Base-by-base conservation (phyloP, 2,888 invertebrate genomes). In the Nomada flava region DNA sequence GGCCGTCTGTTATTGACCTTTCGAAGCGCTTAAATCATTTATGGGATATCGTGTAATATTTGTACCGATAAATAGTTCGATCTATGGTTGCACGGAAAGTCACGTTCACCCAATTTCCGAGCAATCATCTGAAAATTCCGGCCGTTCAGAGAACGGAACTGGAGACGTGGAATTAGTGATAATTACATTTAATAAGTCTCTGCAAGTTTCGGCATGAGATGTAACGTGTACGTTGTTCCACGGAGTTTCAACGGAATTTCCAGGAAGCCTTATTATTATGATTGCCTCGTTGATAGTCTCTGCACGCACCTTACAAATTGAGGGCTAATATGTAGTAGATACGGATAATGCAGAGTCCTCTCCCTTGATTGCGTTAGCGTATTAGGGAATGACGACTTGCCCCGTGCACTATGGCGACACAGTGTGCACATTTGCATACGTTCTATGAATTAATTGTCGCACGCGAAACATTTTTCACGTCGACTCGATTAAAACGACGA, bases 111-210 rank as follows among this genome's bases (percentile, higher is more conserved):
- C 50, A 68, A 72, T 79, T 75, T 57, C 29, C 18, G 15, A 26
- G 62, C 52, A 75, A 78, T 75, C 65, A 47, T 64, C 60, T 60
- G 55, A 64, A 83, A 83, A 71, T 65, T 68, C 47, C 10, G 29
- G 11, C 29, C 69, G 71, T 72, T 72, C 53, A 18, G 63, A 9
- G 75, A 75, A 75, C 63, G 50, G 55, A 42, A 60, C 42, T 23
- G 76, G 70, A 65, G 73, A 57, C 69, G 67, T 15, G 62, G 65
- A 84, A 79, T 83, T 83, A 55, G 72, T 20, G 76, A 73, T 79
- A 79, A 84, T 83, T 79, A 70, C 64, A 76, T 84, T 84, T 83
- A 79, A 83, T 79, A 84, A 84, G 83, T 79, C 79, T 7, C 18
- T 15, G 44, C 57, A 83, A 76, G 73, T 76, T 83, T 65, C 79